Evolutionary conservation across 92 coral and sea anemone species (phyloP), one percentile per base, ranked within the genome.

Genomic region (Porites rus): DNA sequence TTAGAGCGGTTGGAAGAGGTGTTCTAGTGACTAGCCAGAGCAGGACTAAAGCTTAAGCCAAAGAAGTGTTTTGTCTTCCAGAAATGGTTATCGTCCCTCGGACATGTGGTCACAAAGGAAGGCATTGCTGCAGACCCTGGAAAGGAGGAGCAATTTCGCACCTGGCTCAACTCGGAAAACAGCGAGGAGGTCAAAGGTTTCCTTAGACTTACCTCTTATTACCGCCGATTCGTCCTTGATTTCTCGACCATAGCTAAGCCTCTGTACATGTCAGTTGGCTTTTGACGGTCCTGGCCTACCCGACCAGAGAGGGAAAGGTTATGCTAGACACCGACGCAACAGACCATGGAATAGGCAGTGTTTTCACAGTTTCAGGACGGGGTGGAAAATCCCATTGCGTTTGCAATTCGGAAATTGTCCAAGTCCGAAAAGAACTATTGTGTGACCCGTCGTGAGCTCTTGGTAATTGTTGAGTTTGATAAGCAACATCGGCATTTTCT

Each of bases 1-100:
- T 38, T 38, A 38, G 46, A 38, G 6, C 46, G 46, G 46, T 38
- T 38, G 6, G 0, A 38, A 38, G 46, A 38, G 46, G 46, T 38
- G 46, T 38, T 3, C 4, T 6, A 38, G 6, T 4, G 46, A 38
- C 46, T 38, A 38, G 46, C 46, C 46, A 38, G 46, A 38, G 46
- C 46, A 14, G 92, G 80, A 50, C 89, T 83, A 14, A 89, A 89
- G 85, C 92, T 89, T 67, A 84, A 84, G 65, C 89, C 91, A 8
- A 63, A 76, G n/a, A 84, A 83, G 73, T 83, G 83, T 77, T 22
- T 68, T 51, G 74, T 38, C 46, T 38, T 38, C 5, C 46, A 38
- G 46, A 38, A 38, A 38, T 7, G 46, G 6, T 0, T 3, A 69
- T 22, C 66, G 51, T 83, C 83, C 74, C 82, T 88, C 12, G 72